Percentiles rank a stretch among this genome's conserved stretches.
Conservation (phyloP, 2,888 invertebrate genomes). For the Drosophila infuscata region DNA sequence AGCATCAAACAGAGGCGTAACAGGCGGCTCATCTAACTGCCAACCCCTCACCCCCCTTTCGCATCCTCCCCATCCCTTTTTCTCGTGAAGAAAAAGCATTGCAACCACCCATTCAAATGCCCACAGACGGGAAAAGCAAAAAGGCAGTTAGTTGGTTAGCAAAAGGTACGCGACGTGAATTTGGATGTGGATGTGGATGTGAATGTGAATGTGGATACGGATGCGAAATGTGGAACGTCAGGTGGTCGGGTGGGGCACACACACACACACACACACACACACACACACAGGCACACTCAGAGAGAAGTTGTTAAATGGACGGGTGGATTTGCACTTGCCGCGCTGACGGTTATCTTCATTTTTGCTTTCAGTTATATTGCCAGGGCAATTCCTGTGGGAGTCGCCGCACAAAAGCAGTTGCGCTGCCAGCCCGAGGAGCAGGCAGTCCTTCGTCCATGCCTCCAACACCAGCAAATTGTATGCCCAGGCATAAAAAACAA, state of each 20-base stretch:
- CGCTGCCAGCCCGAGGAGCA: slow-evolving; percentile 13
- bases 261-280: slow-evolving; percentile 36
- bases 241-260: slow-evolving; percentile 42
- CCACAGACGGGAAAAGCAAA: slow-evolving; percentile 65
- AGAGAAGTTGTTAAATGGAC: slow-evolving; percentile 82
- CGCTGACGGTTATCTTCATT: slow-evolving; percentile 82
- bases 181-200: slow-evolving; percentile 10
- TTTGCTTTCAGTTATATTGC: slow-evolving; percentile 84
- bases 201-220: slow-evolving; percentile 14
- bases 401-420: slow-evolving; percentile 18
- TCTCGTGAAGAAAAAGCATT: not conserved
- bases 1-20: slow-evolving; percentile 77
- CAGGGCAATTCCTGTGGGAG: slow-evolving; percentile 82
- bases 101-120: slow-evolving; percentile 38
- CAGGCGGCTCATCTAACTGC: slow-evolving; percentile 25
- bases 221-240: slow-evolving; percentile 41
- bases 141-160: slow-evolving; percentile 78
- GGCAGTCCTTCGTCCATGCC: slow-evolving; percentile 27
- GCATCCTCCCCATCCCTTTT: not conserved
- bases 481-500: slow-evolving; percentile 70
- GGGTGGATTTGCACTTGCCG: slow-evolving; percentile 84
- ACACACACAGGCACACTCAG: slow-evolving; percentile 41
- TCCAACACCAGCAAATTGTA: slow-evolving; percentile 74
- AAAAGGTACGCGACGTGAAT: slow-evolving; percentile 54
- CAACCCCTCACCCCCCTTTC: not conserved